Evolutionary conservation across 1,140 invertebrate genomes (phyloP).

Genomic region (Sitophilus oryzae): DNA sequence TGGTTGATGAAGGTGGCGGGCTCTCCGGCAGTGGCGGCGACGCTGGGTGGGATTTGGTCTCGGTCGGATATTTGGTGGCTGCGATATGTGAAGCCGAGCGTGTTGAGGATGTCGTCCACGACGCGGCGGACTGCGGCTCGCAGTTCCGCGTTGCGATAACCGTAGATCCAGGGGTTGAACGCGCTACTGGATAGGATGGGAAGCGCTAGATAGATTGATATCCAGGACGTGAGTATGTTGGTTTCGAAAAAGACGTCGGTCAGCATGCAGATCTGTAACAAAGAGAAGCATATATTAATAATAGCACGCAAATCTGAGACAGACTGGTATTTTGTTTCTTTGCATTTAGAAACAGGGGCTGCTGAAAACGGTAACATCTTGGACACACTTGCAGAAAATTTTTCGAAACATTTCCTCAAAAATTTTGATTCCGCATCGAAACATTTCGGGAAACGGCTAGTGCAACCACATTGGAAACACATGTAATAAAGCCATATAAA

Average conservation of each 20-base stretch:
- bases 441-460: too few species aligned
- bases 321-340: too few species aligned
- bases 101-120: slow-evolving; percentile 47
- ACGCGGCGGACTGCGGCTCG: slow-evolving; percentile 54
- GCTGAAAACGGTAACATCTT: too few species aligned
- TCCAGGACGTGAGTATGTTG: slow-evolving; percentile 49
- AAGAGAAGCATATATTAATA: slow-evolving; percentile 8
- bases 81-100: slow-evolving; percentile 45
- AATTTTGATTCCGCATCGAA: too few species aligned
- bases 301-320: too few species aligned
- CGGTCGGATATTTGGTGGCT: slow-evolving; percentile 31
- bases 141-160: slow-evolving; percentile 60
- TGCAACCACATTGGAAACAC: too few species aligned
- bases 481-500: too few species aligned
- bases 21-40: slow-evolving; percentile 38
- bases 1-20: slow-evolving; percentile 38
- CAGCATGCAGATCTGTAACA: slow-evolving; percentile 53
- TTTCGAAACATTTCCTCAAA: too few species aligned
- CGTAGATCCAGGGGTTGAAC: slow-evolving; percentile 63
- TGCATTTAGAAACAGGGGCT: too few species aligned
- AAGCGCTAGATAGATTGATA: slow-evolving; percentile 51
- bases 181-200: slow-evolving; percentile 57
- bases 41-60: slow-evolving; percentile 35
- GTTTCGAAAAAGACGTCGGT: slow-evolving; percentile 50
- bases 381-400: too few species aligned